Evolutionary conservation across 2,113 vertebrate species (phyloP).

Genomic region (Tragelaphus buxtoni): DNA sequence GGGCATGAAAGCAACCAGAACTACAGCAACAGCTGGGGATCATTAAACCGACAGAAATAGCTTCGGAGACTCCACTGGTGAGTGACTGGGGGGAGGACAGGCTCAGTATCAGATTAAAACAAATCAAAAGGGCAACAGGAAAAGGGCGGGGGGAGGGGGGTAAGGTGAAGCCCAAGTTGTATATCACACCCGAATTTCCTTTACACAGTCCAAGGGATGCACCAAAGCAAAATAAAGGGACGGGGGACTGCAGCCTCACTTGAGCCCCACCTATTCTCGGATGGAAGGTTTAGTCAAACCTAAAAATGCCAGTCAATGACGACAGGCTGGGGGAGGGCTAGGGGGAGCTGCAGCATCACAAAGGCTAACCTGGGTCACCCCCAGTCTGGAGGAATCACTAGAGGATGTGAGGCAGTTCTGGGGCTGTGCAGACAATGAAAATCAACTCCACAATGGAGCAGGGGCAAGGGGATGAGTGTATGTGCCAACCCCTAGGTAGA

Average conservation of each 20-base stretch:
- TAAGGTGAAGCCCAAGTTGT: background rate
- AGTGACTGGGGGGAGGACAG: conserved; percentile 40
- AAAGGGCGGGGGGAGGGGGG: background rate
- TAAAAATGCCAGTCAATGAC: background rate
- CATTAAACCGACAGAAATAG: conserved; percentile 83
- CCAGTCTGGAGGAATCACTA: background rate
- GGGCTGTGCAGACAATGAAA: background rate
- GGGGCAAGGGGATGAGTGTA: background rate
- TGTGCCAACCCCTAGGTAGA: background rate
- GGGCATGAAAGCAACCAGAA: conserved; percentile 75
- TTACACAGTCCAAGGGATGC: background rate
- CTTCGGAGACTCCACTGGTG: conserved; percentile 74
- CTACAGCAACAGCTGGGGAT: conserved; percentile 83
- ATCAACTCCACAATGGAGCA: background rate
- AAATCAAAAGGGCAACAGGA: conserved; percentile 69
- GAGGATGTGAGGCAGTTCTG: background rate
- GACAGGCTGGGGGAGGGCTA: background rate
- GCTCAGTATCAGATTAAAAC: conserved; percentile 75
- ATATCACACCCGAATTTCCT: background rate
- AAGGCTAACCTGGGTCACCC: background rate
- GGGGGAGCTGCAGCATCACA: background rate
- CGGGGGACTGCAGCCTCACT: background rate
- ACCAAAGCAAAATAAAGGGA: background rate
- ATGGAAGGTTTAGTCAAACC: background rate
- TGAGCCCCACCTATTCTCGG: background rate